Conservation (phyloP, 1,140 invertebrate species). For the Tetraneura akinire region DNA sequence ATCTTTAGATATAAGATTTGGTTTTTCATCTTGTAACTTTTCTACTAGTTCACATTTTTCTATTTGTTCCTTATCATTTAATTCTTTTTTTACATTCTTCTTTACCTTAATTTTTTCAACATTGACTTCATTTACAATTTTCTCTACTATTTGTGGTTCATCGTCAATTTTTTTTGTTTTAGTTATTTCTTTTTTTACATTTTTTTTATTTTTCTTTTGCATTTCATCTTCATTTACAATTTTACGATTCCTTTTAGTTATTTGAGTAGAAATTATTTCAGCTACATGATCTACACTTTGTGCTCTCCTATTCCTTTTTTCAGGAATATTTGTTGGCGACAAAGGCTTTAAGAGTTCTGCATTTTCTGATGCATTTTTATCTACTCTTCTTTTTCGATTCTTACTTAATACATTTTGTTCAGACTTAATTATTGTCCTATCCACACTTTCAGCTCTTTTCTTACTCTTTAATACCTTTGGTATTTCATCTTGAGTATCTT, state of each 20-base stretch:
- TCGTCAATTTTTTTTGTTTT: too few species aligned
- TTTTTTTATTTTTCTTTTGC: conserved; percentile 2
- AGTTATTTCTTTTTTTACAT: neutral
- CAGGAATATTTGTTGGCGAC: neutral
- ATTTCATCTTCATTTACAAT: neutral
- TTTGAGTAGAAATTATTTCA: neutral
- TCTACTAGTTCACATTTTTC: conserved; percentile 9
- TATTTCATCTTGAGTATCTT: neutral
- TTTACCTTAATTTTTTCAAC: conserved; percentile 14
- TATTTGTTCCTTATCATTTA: too few species aligned
- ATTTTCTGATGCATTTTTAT: neutral
- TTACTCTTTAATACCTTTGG: neutral
- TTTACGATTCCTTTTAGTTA: too few species aligned
- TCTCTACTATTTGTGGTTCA: neutral
- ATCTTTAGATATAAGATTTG: neutral
- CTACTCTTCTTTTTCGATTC: conserved; percentile 3
- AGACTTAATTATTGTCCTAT: neutral
- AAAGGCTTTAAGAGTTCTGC: neutral
- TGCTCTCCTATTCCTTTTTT: conserved; percentile 6
- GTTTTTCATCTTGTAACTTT: neutral
- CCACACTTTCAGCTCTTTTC: conserved; percentile 10
- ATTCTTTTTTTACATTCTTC: conserved; percentile 25
- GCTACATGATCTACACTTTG: conserved; percentile 11
- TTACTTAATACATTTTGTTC: neutral
- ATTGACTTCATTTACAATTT: neutral